Conservation (phyloP, 2,888 invertebrate genomes). For the Eupithecia pulchellata region DNA sequence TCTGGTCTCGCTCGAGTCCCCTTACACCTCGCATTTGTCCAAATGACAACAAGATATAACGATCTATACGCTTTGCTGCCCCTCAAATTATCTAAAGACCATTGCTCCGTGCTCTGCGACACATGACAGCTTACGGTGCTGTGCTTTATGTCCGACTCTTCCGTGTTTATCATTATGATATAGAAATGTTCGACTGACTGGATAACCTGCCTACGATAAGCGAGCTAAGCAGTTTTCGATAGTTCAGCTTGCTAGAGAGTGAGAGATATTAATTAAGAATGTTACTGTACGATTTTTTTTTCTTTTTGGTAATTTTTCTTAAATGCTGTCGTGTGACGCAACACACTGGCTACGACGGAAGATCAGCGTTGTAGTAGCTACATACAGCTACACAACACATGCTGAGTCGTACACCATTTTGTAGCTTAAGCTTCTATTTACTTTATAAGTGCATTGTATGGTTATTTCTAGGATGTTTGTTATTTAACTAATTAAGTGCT, state of each 20-base stretch:
- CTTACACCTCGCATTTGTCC: conserved; percentile 57
- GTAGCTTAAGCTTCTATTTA: too few species aligned
- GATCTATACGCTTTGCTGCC: conserved; percentile 83
- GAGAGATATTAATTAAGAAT: not conserved
- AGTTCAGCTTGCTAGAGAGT: not conserved
- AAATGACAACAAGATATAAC: conserved; percentile 74
- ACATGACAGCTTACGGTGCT: conserved; percentile 79
- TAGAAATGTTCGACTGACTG: not conserved
- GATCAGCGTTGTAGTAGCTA: too few species aligned
- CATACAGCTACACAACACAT: too few species aligned
- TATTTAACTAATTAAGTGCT: too few species aligned
- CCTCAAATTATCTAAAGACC: conserved; percentile 81
- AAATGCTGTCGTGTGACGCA: too few species aligned
- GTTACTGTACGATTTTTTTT: too few species aligned
- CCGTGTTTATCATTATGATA: conserved; percentile 56
- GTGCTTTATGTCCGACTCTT: conserved; percentile 76
- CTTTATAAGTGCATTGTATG: too few species aligned
- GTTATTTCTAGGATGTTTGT: too few species aligned
- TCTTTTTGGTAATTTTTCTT: too few species aligned
- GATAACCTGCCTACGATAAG: not conserved
- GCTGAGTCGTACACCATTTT: too few species aligned
- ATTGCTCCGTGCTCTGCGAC: conserved; percentile 79
- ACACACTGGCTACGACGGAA: too few species aligned
- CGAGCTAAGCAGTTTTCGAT: not conserved
- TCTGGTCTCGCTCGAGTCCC: conserved; percentile 43